Evolutionary conservation across 2,797 vertebrate species (phyloP).

Genomic region (Graptemys geographica): DNA sequence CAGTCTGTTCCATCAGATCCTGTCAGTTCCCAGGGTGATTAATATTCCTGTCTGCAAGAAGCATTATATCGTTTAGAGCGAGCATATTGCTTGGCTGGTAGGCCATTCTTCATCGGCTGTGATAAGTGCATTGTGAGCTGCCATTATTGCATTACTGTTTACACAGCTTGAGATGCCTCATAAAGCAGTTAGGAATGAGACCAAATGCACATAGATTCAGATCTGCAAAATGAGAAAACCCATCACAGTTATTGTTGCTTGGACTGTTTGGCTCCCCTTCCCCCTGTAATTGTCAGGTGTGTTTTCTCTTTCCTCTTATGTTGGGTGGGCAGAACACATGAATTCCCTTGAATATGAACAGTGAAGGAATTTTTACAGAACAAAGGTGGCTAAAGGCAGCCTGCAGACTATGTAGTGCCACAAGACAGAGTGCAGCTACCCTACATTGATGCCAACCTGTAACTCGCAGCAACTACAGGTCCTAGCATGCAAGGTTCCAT

Average conservation of each 20-base stretch:
- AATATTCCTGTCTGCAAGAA: conserved; percentile 69
- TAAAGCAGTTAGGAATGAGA: conserved; percentile 54
- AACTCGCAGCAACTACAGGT: not conserved
- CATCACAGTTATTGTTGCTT: conserved; percentile 25
- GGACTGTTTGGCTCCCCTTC: not conserved
- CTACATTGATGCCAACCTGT: not conserved
- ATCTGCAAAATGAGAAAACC: conserved; percentile 62
- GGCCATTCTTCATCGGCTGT: conserved; percentile 55
- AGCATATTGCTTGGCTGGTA: conserved; percentile 63
- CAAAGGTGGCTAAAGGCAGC: not conserved
- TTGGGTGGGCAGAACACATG: not conserved
- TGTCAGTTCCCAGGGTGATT: conserved; percentile 65
- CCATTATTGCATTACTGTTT: conserved; percentile 67
- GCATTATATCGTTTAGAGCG: conserved; percentile 54
- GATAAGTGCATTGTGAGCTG: conserved; percentile 62
- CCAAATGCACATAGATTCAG: conserved; percentile 54
- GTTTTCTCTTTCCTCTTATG: not conserved
- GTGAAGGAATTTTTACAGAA: not conserved
- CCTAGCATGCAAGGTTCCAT: not conserved
- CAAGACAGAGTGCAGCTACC: not conserved
- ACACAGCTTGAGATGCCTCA: conserved; percentile 65
- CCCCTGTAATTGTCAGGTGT: not conserved
- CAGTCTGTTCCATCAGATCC: conserved; percentile 59
- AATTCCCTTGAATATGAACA: not conserved
- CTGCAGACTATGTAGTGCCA: not conserved